These are phyloP conservation scores for Labeo calbasu DNA, from an alignment of 2,797 vertebrate genomes.

Conservation along the genomic window DNA sequence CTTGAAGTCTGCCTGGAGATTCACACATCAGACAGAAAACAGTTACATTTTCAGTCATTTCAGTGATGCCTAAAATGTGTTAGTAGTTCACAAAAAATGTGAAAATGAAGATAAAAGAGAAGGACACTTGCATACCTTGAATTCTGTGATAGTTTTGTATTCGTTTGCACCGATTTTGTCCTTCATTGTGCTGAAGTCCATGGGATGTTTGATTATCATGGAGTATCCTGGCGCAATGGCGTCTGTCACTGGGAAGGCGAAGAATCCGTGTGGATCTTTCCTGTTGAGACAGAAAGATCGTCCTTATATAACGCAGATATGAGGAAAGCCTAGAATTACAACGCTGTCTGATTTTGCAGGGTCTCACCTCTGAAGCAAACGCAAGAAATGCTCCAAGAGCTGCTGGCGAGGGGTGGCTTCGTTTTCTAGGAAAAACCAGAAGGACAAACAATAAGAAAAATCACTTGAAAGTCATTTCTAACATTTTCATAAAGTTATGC, in stretches of 20 bases:
- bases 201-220: conserved; percentile 97
- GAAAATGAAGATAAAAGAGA: background rate
- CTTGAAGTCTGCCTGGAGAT: conserved; percentile 93
- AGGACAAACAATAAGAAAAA: background rate
- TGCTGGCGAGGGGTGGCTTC: conserved; percentile 95
- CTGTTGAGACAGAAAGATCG: conserved; percentile 71
- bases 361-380: conserved; percentile 92
- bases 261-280: conserved; percentile 97
- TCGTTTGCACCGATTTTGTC: conserved; percentile 92
- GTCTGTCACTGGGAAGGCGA: conserved; percentile 95
- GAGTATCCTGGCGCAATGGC: conserved; percentile 98
- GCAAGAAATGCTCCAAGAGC: conserved; percentile 93
- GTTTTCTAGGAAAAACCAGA: conserved; percentile 78
- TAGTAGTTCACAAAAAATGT: background rate
- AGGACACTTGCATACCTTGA: conserved; percentile 82
- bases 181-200: conserved; percentile 99
- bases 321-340: background rate
- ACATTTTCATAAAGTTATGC: background rate
- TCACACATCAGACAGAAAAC: conserved; percentile 35
- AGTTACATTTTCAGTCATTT: background rate
- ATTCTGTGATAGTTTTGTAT: conserved; percentile 97
- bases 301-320: background rate
- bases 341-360: background rate
- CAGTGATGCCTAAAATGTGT: background rate
- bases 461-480: background rate